phyloP scores from a whole-genome alignment of 2,113 vertebrate genomes.

The human (Homo sapiens) region DNA sequence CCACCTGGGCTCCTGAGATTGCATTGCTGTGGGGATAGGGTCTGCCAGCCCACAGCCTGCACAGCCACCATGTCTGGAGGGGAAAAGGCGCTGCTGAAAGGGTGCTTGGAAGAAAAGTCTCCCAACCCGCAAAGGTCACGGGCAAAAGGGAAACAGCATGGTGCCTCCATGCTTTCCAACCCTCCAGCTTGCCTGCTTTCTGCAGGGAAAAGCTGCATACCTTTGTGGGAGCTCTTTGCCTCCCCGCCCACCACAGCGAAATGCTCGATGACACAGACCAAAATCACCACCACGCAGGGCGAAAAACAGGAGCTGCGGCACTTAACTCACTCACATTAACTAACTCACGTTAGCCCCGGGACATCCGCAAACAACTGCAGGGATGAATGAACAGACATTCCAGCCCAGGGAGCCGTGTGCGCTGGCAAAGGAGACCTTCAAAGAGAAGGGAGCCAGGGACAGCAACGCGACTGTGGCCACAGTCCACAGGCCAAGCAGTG shows the following conservation, averaged over 20 bases:
- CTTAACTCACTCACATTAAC: background rate
- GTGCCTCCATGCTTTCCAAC: background rate
- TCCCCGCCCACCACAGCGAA: background rate
- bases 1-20: background rate
- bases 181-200: background rate
- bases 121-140: background rate
- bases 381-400: background rate
- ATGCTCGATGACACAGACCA: background rate
- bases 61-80: background rate
- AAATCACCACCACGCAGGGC: too few species aligned
- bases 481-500: background rate
- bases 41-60: background rate
- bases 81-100: background rate
- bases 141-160: too few species aligned
- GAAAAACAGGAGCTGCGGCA: background rate
- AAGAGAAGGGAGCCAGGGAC: background rate
- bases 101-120: background rate
- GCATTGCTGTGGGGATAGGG: rapidly evolving
- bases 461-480: rapidly evolving
- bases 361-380: rapidly evolving
- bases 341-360: rapidly evolving
- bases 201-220: background rate
- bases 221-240: background rate
- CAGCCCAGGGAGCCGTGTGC: rapidly evolving
- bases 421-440: background rate